These are phyloP conservation scores for Drosophila mayri DNA, from an alignment of 1,140 invertebrate species.

Conservation along the genomic window DNA sequence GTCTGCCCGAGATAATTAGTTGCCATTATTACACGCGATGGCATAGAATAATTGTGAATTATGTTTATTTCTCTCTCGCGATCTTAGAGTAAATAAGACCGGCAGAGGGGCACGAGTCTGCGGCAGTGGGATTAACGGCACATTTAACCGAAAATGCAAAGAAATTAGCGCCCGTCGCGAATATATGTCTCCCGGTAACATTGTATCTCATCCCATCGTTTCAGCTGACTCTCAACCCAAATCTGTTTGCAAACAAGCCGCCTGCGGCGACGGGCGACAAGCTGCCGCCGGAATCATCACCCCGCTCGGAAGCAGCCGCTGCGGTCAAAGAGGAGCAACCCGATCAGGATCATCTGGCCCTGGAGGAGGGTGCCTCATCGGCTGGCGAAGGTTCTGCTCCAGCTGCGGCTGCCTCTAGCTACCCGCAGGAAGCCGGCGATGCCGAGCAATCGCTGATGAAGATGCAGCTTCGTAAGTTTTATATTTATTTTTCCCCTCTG, in stretches of 20 bases:
- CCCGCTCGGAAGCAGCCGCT: conserved; percentile 8
- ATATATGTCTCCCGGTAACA: conserved; percentile 18
- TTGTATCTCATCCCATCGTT: conserved; percentile 36
- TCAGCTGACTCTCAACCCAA: conserved; percentile 77
- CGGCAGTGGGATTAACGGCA: conserved; percentile 53
- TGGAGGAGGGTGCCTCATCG: conserved; percentile 38
- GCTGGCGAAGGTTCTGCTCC: conserved; percentile 26
- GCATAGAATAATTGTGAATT: conserved; percentile 65
- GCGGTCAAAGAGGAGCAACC: conserved; percentile 66
- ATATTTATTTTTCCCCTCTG: too few species aligned
- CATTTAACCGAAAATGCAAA: conserved; percentile 73
- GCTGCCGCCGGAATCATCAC: conserved; percentile 19
- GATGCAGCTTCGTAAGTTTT: conserved; percentile 80
- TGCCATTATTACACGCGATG: conserved; percentile 70
- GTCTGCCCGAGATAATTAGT: conserved; percentile 79
- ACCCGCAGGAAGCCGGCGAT: conserved; percentile 59
- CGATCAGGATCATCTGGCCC: conserved; percentile 45
- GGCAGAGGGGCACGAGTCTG: conserved; percentile 23
- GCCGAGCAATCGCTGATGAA: conserved; percentile 81
- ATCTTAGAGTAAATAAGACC: neutral
- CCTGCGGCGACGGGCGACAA: conserved; percentile 31
- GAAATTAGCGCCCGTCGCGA: conserved; percentile 71
- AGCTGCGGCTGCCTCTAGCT: conserved; percentile 4
- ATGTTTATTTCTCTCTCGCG: conserved; percentile 35
- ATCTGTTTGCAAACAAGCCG: conserved; percentile 77